Percentiles rank a stretch among this genome's conserved stretches.
Evolutionary conservation across 2,113 vertebrate genomes (phyloP).

Genomic region (Albula goreensis): DNA sequence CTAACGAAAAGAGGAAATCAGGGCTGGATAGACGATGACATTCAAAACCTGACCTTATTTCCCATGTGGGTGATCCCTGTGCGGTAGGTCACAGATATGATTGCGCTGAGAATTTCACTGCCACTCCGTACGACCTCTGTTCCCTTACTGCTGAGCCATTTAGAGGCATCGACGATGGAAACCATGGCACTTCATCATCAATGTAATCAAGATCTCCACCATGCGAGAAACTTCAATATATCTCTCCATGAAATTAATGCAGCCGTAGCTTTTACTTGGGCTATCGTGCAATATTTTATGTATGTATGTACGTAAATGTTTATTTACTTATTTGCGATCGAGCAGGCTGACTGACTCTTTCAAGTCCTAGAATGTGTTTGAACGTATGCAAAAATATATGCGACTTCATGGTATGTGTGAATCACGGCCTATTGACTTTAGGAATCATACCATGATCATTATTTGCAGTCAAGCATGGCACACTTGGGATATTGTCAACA

Average conservation of each 20-base stretch:
- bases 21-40: background rate
- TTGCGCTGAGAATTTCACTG: background rate
- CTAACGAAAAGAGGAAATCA: background rate
- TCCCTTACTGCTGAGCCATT: background rate
- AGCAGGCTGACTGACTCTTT: background rate
- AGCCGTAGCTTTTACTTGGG: background rate
- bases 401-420: conserved; percentile 1
- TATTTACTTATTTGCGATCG: background rate
- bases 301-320: background rate
- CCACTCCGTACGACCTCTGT: background rate
- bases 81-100: background rate
- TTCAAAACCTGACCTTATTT: conserved; percentile 5
- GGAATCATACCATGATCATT: background rate
- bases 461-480: background rate
- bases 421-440: background rate
- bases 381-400: background rate
- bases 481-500: conserved; percentile 15
- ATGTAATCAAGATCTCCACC: background rate
- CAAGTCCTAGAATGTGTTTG: background rate
- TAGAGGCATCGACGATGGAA: background rate
- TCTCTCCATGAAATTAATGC: background rate
- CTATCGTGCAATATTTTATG: background rate
- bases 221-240: background rate
- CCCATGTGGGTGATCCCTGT: background rate
- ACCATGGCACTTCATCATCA: background rate